These are phyloP conservation scores for Nymphalis c-album DNA, from an alignment of 2,888 invertebrate genomes.

Conservation along the genomic window DNA sequence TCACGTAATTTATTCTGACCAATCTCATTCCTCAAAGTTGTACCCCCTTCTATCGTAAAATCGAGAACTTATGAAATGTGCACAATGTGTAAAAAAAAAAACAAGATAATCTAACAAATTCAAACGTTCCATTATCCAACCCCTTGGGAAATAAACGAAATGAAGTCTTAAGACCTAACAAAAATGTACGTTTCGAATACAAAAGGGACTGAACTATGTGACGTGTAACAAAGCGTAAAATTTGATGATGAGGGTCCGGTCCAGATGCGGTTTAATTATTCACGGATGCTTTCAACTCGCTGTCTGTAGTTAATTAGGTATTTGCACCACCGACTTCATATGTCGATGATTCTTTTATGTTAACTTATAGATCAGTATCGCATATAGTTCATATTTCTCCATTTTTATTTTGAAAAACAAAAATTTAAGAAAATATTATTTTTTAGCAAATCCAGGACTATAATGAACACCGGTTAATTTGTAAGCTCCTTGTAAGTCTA, in stretches of 20 bases:
- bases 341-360: conserved; percentile 26
- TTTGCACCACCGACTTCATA: conserved; percentile 43
- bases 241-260: conserved; percentile 65
- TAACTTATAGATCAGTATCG: conserved; percentile 16
- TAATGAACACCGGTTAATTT: no score
- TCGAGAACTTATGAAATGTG: neutral
- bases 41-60: no score
- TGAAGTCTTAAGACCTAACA: conserved; percentile 27
- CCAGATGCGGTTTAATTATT: conserved; percentile 64
- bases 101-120: neutral
- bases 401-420: no score
- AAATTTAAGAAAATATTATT: no score
- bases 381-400: no score
- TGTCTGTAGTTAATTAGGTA: conserved; percentile 64
- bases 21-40: no score
- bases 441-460: no score
- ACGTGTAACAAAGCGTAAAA: conserved; percentile 61
- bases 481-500: no score
- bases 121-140: neutral
- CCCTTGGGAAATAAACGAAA: conserved; percentile 34
- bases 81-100: neutral
- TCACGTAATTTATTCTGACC: no score
- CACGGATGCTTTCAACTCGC: conserved; percentile 62
- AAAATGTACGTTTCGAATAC: conserved; percentile 35
- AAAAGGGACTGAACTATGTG: conserved; percentile 57